Percentiles rank a stretch among this genome's conserved stretches.
Evolutionary conservation across 2,888 invertebrate genomes (phyloP).

Genomic region (Danaus chrysippus): DNA sequence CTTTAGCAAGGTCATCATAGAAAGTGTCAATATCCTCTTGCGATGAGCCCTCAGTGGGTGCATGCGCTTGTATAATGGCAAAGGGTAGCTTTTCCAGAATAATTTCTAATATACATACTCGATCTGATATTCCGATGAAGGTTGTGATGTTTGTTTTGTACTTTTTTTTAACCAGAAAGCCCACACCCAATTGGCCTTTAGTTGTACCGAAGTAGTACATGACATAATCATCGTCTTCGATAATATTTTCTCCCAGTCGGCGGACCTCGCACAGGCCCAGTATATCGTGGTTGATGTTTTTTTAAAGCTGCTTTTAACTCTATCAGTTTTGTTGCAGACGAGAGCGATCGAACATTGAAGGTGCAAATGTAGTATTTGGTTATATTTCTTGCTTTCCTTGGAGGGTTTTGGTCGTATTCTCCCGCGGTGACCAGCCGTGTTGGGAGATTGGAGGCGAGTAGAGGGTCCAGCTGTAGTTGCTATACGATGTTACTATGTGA

Average conservation of each 20-base stretch:
- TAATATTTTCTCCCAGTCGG: constrained; percentile 20
- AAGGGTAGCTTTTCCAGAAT: too few relatives aligned
- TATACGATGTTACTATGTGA: too few relatives aligned
- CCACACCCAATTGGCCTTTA: constrained; percentile 28
- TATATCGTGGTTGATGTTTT: constrained; percentile 24
- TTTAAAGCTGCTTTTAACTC: constrained; percentile 23
- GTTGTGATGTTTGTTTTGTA: constrained; percentile 25
- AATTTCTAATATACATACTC: constrained; percentile 24
- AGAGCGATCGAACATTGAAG: constrained; percentile 24
- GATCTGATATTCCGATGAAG: constrained; percentile 28
- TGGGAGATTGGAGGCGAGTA: too few relatives aligned
- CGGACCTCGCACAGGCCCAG: constrained; percentile 19
- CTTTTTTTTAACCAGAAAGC: constrained; percentile 26
- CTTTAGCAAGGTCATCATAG: constrained; percentile 26
- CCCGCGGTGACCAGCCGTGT: too few relatives aligned
- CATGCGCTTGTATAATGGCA: constrained; percentile 13
- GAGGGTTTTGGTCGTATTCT: constrained; percentile 31
- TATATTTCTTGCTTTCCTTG: constrained; percentile 13
- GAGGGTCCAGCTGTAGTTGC: too few relatives aligned
- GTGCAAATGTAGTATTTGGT: constrained; percentile 14
- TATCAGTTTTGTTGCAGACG: constrained; percentile 15
- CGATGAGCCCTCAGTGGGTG: constrained; percentile 15
- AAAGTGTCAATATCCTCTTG: constrained; percentile 25
- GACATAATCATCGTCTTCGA: constrained; percentile 22
- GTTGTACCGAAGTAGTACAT: constrained; percentile 27